These are phyloP conservation scores for Phrynocephalus guinanensis DNA, from an alignment of 2,797 vertebrate species.

Conservation along the genomic window DNA sequence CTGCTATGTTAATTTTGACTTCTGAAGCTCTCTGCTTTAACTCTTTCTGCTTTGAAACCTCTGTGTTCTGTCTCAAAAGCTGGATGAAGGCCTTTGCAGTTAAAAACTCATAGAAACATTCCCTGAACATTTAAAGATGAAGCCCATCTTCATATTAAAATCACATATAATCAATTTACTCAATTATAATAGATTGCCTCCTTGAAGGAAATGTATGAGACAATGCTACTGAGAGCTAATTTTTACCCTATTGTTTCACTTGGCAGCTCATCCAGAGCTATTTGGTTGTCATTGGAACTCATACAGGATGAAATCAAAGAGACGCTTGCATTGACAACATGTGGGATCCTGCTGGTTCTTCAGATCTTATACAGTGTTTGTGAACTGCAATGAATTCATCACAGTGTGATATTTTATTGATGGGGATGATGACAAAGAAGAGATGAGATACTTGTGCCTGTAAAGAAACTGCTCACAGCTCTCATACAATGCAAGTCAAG, in stretches of 20 bases:
- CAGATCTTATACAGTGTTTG: conserved; percentile 25
- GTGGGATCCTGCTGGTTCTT: conserved; percentile 22
- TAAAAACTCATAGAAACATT: not conserved
- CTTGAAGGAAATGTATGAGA: conserved; percentile 15
- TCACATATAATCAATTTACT: not conserved
- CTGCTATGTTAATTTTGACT: not conserved
- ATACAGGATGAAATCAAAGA: conserved; percentile 34
- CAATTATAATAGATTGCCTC: not conserved
- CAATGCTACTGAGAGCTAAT: conserved; percentile 11
- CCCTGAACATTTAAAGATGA: not conserved
- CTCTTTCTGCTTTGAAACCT: not conserved
- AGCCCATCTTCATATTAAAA: not conserved
- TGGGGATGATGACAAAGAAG: conserved; percentile 4
- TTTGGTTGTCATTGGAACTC: conserved; percentile 25
- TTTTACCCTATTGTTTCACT: not conserved
- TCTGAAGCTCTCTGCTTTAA: conserved; percentile 4
- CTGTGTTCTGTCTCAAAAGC: not conserved
- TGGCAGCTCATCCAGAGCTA: conserved; percentile 15
- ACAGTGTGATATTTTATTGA: conserved; percentile 22
- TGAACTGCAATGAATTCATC: not conserved
- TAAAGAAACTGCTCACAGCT: not conserved
- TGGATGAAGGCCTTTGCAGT: not conserved
- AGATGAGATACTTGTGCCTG: conserved; percentile 12
- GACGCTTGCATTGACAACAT: conserved; percentile 17
- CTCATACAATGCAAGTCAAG: not conserved